Base-by-base conservation (phyloP, 2,888 invertebrate genomes). In the Congeria kusceri region DNA sequence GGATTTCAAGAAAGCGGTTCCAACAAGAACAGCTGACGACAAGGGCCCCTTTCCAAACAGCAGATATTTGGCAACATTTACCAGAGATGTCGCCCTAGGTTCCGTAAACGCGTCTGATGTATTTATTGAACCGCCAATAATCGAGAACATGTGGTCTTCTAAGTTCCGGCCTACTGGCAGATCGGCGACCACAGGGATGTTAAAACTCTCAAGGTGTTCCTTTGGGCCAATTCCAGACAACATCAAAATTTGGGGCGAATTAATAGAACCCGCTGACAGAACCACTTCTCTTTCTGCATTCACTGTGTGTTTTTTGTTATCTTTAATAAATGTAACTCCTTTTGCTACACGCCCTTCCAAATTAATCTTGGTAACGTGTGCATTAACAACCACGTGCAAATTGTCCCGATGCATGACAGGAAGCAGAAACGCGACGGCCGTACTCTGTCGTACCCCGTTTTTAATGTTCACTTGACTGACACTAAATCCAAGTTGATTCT, bases 171-270 rank as follows among this genome's bases (percentile, higher is more conserved):
- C 32, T 7, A 32, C 32, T 7, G 9, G 4, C 4, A 32, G 32
- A 9, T 32, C 32, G 20, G 83, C 85, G 9, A 89, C 79, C 11
- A 90, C 82, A 7, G 89, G 89, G 58, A 92, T 89, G 87, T 88
- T 86, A 18, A 91, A 77, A 28, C 87, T 86, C 57, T 91, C 83
- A 15, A 93, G 86, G 29, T 93, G 91, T n/a, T 88, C 82, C 23
- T 76, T 80, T 3, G 93, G 93, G 23, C 93, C 93, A 49, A 93
- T 86, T 18, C 92, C 92, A 58, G 92, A 92, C 47, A 92, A 79
- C 89, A 93, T 86, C 23, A 93, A 83, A 3, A 93, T 80, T 46
- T 92, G 89, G 5, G 93, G 92, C 3, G 92, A 90, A 63, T 91
- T 92, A 20, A 93, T 87, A 27, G 91, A 84, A 7, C 93, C 93